Percentiles rank a stretch among this genome's conserved stretches.
These are phyloP conservation scores for Drosophila guanche DNA, from an alignment of 1,140 invertebrate genomes.

Conservation along the genomic window DNA sequence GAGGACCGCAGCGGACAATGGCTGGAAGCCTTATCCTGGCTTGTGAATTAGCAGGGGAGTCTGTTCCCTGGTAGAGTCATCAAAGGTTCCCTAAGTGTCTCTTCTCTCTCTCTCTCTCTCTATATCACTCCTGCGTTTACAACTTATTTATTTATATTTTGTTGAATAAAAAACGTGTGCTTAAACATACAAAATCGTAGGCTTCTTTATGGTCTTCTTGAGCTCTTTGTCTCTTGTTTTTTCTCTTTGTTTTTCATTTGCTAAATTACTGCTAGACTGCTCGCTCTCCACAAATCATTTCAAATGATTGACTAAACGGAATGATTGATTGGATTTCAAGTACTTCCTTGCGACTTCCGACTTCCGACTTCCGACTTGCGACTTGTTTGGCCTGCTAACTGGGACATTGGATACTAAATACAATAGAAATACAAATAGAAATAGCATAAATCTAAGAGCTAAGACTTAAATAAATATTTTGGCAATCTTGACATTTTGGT, in stretches of 20 bases:
- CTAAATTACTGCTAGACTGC: conserved; percentile 54
- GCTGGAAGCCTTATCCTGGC: too few relatives aligned
- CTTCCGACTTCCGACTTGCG: not conserved
- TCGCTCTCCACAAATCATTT: conserved; percentile 64
- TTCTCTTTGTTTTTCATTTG: conserved; percentile 9
- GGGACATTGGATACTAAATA: conserved; percentile 30
- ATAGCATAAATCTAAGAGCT: conserved; percentile 22
- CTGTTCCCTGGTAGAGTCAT: conserved; percentile 57
- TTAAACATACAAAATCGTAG: conserved; percentile 75
- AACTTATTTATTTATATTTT: conserved; percentile 71
- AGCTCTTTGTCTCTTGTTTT: not conserved
- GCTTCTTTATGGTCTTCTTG: conserved; percentile 45
- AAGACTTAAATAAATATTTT: conserved; percentile 59
- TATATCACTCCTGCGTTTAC: conserved; percentile 63
- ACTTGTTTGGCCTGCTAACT: conserved; percentile 33
- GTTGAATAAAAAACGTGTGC: conserved; percentile 42
- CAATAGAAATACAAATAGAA: not conserved
- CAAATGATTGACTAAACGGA: conserved; percentile 60
- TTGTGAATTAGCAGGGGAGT: too few relatives aligned
- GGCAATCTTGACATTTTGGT: conserved; percentile 62
- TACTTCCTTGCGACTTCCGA: not conserved
- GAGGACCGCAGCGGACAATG: conserved; percentile 22
- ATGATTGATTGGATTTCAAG: conserved; percentile 19
- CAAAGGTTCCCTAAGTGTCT: conserved; percentile 42
- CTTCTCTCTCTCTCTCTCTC: not conserved